phyloP scores from a whole-genome alignment of 2,888 invertebrate species.

The Mesodorylaimus sp. region DNA sequence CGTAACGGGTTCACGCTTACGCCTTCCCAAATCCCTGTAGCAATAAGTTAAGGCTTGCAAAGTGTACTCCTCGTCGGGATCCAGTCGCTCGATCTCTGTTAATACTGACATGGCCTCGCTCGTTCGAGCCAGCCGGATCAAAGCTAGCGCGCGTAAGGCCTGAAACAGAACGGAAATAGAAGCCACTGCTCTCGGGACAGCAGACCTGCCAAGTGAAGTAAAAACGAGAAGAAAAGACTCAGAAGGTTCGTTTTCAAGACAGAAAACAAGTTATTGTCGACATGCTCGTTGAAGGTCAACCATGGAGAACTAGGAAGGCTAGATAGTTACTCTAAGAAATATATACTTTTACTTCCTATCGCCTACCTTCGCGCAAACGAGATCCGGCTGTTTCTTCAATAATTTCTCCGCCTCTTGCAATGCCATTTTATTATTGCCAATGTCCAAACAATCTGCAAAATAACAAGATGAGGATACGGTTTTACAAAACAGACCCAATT shows the following conservation, averaged over 20 bases:
- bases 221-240: neutral
- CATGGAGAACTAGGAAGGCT: no score
- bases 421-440: slow-evolving; percentile 87
- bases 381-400: slow-evolving; percentile 69
- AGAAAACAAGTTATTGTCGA: no score
- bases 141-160: slow-evolving; percentile 74
- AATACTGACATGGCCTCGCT: slow-evolving; percentile 58
- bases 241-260: neutral
- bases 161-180: no score
- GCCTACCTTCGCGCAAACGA: slow-evolving; percentile 65
- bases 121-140: slow-evolving; percentile 65
- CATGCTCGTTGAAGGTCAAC: no score
- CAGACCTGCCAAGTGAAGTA: no score
- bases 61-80: slow-evolving; percentile 73
- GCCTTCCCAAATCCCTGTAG: slow-evolving; percentile 57
- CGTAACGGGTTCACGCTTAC: neutral
- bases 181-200: no score
- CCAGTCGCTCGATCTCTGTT: slow-evolving; percentile 48
- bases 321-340: no score
- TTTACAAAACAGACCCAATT: slow-evolving; percentile 1
- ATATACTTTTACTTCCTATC: no score
- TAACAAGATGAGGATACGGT: slow-evolving; percentile 11
- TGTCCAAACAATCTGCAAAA: slow-evolving; percentile 70
- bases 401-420: slow-evolving; percentile 90
- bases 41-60: slow-evolving; percentile 86